These are phyloP conservation scores for Riptortus pedestris DNA, from an alignment of 1,140 invertebrate genomes.

Conservation along the genomic window DNA sequence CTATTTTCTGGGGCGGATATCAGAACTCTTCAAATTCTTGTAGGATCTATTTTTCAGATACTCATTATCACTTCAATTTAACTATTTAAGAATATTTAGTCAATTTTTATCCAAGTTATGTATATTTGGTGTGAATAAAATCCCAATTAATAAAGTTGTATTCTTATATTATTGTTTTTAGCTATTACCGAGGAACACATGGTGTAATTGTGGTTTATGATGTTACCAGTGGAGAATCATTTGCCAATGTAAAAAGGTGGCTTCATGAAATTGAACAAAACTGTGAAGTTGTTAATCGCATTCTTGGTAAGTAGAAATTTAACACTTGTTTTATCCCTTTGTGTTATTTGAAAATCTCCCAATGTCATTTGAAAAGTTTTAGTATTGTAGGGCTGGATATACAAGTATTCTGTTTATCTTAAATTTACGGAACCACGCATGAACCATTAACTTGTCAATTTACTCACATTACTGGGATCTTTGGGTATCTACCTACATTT, in stretches of 20 bases:
- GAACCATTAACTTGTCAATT: too few relatives aligned
- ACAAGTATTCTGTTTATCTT: too few relatives aligned
- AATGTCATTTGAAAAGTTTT: not conserved
- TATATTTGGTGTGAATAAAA: not conserved
- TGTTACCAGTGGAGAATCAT: constrained; percentile 96
- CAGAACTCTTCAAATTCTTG: too few relatives aligned
- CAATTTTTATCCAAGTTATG: not conserved
- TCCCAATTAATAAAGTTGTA: not conserved
- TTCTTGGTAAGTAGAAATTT: constrained; percentile 61
- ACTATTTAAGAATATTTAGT: not conserved
- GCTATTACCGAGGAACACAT: constrained; percentile 96
- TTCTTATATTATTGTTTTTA: constrained; percentile 40
- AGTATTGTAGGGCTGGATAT: too few relatives aligned
- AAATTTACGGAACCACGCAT: too few relatives aligned
- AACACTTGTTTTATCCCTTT: too few relatives aligned
- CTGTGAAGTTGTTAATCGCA: constrained; percentile 98
- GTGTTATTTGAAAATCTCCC: too few relatives aligned
- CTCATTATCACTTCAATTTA: too few relatives aligned
- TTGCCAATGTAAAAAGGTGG: constrained; percentile 97
- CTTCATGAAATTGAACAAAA: constrained; percentile 98
- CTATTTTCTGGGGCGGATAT: too few relatives aligned
- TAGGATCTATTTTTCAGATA: too few relatives aligned
- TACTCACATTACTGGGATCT: too few relatives aligned
- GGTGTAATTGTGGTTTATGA: constrained; percentile 99
- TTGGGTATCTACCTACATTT: too few relatives aligned